Evolutionary conservation across 2,888 invertebrate species (phyloP), one percentile per base, ranked within the genome.

Genomic region (Philopedon plagiatum): DNA sequence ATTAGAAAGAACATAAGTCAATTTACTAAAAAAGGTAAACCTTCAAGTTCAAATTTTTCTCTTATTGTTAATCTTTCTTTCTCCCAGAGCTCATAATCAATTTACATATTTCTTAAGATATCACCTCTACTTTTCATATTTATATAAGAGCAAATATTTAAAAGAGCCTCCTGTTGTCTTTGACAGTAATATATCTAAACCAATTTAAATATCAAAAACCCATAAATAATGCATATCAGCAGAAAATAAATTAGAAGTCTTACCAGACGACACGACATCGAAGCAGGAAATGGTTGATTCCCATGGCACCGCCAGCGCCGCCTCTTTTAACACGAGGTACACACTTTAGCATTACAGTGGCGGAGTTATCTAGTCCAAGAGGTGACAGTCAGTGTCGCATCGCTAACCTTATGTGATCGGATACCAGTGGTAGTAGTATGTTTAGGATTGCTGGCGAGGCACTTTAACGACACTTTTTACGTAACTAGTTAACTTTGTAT

Each of bases 161-260:
- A 29, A 23, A 46, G 41, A 37, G 51, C 41, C 37, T 60, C 54
- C 13, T 11, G 54, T 56, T 41, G 63, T 69, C 57, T 54, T 69
- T 62, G 29, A 21, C 34, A 18, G 56, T 61, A 62, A 54, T 37
- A 69, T 46, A 54, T 62, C 29, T 54, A 51, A 29, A 23, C 51
- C 51, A 67, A 73, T 73, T 73, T 73, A 63, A 64, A 73, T 73
- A 73, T 73, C 73, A 68, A 64, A 69, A 60, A 54, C 60, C 34
- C 64, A 69, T 73, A 73, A 73, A 73, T 73, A 65, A 73, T 51
- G 69, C 66, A 66, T 73, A 73, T 69, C 70, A 65, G 66, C 32
- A 63, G 32, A 57, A 64, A 73, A 73, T 64, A 73, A 69, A 70
- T 73, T 73, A 65, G 69, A 62, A 44, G 57, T 41, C 54, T 63